A percentile compares a stretch with the other conserved stretches of the same genome.
Evolutionary conservation across 2,797 vertebrate genomes (phyloP).

Genomic region (Hipposideros larvatus): DNA sequence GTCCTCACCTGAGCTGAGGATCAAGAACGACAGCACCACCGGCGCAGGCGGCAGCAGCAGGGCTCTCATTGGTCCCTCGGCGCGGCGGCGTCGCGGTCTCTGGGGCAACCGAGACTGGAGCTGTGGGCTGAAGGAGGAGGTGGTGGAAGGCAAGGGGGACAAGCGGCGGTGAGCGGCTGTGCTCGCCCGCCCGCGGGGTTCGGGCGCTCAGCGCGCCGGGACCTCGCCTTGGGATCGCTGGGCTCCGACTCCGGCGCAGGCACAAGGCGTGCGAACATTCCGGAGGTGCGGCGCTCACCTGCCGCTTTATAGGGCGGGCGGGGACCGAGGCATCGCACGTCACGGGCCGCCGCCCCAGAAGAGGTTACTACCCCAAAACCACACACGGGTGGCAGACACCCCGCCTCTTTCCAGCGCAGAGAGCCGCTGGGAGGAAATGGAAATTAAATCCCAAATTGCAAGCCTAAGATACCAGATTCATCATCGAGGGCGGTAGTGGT

Average conservation of each 20-base stretch:
- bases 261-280: not conserved
- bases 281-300: constrained; percentile 54
- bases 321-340: not conserved
- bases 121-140: too few species aligned
- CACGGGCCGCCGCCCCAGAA: constrained; percentile 31
- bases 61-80: constrained; percentile 72
- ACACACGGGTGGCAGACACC: not conserved
- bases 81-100: not conserved
- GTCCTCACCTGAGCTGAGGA: constrained; percentile 84
- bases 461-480: fast-evolving
- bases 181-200: not conserved
- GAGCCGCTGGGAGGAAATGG: not conserved
- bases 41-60: constrained; percentile 55
- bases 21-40: constrained; percentile 74
- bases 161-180: fast-evolving
- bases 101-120: not conserved
- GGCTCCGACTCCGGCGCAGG: not conserved
- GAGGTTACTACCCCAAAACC: constrained; percentile 27
- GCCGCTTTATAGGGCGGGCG: constrained; percentile 69
- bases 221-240: not conserved
- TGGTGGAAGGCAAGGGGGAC: fast-evolving
- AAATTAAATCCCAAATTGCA: not conserved
- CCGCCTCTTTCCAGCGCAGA: not conserved
- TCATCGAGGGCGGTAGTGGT: too few species aligned
- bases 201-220: not conserved